These are phyloP conservation scores for Sorex maritimensis DNA, from an alignment of 2,797 vertebrate species.

Conservation along the genomic window DNA sequence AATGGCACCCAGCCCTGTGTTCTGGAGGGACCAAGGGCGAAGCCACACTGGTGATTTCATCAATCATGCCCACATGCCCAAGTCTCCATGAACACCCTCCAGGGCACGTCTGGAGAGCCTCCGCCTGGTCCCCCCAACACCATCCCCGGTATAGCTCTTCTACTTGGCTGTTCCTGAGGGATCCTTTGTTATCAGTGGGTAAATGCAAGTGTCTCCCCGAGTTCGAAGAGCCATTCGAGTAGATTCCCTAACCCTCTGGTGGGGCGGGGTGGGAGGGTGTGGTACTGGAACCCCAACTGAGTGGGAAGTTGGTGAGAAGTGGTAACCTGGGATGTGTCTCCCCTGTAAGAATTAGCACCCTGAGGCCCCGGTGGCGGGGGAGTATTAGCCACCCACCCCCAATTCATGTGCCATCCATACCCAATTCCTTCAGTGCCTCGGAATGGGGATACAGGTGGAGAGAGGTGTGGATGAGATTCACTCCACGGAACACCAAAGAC, in stretches of 20 bases:
- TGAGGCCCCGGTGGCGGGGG: background rate
- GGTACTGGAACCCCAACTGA: background rate
- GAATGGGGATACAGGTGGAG: slow-evolving; percentile 1
- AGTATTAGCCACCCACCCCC: background rate
- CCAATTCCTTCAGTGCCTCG: background rate
- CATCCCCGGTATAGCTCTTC: background rate
- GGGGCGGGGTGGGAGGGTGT: too few species aligned
- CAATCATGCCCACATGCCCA: background rate
- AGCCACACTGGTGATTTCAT: background rate
- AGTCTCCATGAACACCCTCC: background rate
- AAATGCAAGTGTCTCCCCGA: background rate
- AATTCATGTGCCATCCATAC: background rate
- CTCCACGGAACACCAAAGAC: background rate
- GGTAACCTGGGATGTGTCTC: background rate
- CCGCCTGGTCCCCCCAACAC: background rate
- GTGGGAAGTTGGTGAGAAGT: background rate
- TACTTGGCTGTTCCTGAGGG: background rate
- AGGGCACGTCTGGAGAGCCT: too few species aligned
- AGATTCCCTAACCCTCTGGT: background rate
- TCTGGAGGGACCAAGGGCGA: too few species aligned
- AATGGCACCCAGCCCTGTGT: too few species aligned
- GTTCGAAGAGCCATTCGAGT: background rate
- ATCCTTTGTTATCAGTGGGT: background rate
- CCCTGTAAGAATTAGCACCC: background rate
- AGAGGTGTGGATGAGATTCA: background rate